Base-by-base conservation (phyloP, 2,888 invertebrate genomes). In the Spilosoma lubricipeda region DNA sequence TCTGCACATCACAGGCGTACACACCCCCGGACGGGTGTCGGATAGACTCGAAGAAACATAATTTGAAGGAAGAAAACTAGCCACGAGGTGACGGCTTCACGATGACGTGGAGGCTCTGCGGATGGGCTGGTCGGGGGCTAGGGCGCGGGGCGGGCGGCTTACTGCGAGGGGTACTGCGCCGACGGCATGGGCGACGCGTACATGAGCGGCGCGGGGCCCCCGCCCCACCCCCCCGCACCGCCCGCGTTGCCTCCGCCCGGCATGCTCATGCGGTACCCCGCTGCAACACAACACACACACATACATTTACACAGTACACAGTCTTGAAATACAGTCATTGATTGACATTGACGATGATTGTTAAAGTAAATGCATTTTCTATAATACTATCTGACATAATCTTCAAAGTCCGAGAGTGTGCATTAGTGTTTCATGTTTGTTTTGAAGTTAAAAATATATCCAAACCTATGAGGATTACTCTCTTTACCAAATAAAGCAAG, bases 121-220 rank as follows among this genome's bases (percentile, higher is more conserved):
- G 48, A 33, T 56, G 69, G 69, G 69, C 36, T 36, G 45, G 68
- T 13, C 27, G 64, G 64, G 20, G 64, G 23, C 20, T 20, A n/a
- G n/a, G n/a, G 59, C n/a, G 59, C n/a, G 73, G 79, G 80, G 52
- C 23, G 52, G 5, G 52, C 7, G 70, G 78, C 70, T 97, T 98
- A 98, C 97, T 98, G 98, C 93, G 98, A 97, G 90, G 97, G 98
- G 96, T 98, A 98, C 96, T 98, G 97, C 89, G 93, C 94, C 88
- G 97, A 98, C 92, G 98, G 98, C 96, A 98, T 97, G 89, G 97
- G 98, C 91, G 97, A 97, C 96, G 98, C 97, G 92, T 97, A 97
- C 97, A 97, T 97, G 82, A 97, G 96, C 88, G 96, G 96, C 92
- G 97, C 95, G 91, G 97, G 96, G 85, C 95, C 96, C 83, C 96